phyloP scores from a whole-genome alignment of 2,113 vertebrate species.

The Oryzias melastigma region DNA sequence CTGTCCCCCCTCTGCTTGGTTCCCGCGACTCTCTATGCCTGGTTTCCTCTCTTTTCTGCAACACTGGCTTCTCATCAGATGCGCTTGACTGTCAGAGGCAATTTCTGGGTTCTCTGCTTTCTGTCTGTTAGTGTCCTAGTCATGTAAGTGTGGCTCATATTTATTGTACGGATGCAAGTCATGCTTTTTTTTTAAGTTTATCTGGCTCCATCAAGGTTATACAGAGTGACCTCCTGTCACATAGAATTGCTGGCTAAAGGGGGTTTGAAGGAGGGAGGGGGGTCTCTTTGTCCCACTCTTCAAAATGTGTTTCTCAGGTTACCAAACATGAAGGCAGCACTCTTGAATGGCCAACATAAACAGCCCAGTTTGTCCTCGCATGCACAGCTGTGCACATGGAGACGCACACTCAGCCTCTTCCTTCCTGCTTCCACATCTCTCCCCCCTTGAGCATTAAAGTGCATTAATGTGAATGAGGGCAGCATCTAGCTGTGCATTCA shows the following conservation, averaged over 20 bases:
- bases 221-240: slow-evolving; percentile 44
- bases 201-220: slow-evolving; percentile 51
- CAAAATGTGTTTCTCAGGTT: slow-evolving; percentile 62
- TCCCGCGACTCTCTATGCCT: slow-evolving; percentile 36
- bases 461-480: slow-evolving; percentile 54
- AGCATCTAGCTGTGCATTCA: slow-evolving; percentile 55
- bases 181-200: slow-evolving; percentile 10
- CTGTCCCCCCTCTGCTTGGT: slow-evolving; percentile 34
- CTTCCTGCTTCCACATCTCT: slow-evolving; percentile 24
- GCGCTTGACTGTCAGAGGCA: slow-evolving; percentile 22
- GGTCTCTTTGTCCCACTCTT: slow-evolving; percentile 11
- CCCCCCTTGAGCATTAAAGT: slow-evolving; percentile 38
- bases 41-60: slow-evolving; percentile 46
- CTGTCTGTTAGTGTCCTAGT: slow-evolving; percentile 30
- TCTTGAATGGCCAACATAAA: slow-evolving; percentile 37
- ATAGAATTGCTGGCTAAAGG: slow-evolving; percentile 1
- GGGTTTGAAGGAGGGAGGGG: slow-evolving; percentile 11
- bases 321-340: slow-evolving; percentile 68
- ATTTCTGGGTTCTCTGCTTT: slow-evolving; percentile 33
- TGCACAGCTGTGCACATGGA: slow-evolving; percentile 6
- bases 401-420: slow-evolving; percentile 2
- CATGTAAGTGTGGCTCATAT: slow-evolving; percentile 6
- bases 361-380: slow-evolving; percentile 19
- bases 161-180: slow-evolving; percentile 8
- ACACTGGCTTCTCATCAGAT: slow-evolving; percentile 42